phyloP scores from a whole-genome alignment of 1,140 invertebrate genomes.

The Sminthurides bifidus region DNA sequence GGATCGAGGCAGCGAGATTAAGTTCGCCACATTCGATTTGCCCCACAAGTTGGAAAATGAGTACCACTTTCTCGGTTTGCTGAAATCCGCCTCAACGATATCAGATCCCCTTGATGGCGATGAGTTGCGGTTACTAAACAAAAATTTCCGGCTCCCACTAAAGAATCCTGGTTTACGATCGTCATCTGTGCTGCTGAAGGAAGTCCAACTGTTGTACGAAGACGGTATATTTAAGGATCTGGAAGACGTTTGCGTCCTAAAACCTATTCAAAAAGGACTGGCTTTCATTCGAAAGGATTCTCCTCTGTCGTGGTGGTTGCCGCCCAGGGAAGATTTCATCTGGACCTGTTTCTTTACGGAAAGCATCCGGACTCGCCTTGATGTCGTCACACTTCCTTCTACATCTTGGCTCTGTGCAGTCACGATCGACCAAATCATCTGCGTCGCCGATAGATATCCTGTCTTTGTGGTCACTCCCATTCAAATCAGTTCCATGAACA shows the following conservation, averaged over 20 bases:
- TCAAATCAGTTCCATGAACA: no score
- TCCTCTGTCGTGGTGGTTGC: not conserved
- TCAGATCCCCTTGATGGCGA: not conserved
- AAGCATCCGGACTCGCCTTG: no score
- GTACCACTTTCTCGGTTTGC: conserved; percentile 22
- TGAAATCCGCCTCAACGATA: not conserved
- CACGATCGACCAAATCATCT: no score
- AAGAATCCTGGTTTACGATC: conserved; percentile 5
- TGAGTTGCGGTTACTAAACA: conserved; percentile 3
- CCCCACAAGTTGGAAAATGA: conserved; percentile 23
- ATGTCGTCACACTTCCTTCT: no score
- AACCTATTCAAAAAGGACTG: conserved; percentile 11
- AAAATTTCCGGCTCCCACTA: conserved; percentile 3
- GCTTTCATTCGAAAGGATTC: not conserved
- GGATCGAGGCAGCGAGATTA: conserved; percentile 12
- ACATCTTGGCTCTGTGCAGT: no score
- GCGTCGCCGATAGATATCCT: no score
- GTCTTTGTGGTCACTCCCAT: no score
- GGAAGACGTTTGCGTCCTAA: conserved; percentile 9
- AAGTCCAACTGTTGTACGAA: conserved; percentile 13
- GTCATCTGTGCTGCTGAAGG: conserved; percentile 3
- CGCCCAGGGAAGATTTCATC: no score
- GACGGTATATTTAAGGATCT: not conserved
- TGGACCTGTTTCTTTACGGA: no score
- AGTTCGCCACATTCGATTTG: conserved; percentile 13